These are phyloP conservation scores for Gallinago jamesoni DNA, from an alignment of 2,113 vertebrate species.

Conservation along the genomic window DNA sequence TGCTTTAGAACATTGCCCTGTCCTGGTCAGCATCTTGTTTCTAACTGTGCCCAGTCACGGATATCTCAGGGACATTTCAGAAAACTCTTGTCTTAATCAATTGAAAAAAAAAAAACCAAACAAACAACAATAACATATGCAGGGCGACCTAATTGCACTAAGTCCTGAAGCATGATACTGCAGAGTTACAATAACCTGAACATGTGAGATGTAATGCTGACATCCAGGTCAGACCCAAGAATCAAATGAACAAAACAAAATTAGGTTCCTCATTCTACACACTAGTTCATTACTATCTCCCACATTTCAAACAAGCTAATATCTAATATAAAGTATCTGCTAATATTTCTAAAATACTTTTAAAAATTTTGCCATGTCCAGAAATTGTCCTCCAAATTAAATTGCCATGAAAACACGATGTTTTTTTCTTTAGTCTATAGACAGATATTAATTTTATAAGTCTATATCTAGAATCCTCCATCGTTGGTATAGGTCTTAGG, in stretches of 20 bases:
- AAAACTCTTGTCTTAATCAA: neutral
- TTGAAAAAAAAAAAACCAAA: neutral
- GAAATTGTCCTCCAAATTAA: neutral
- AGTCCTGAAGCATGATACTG: neutral
- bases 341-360: neutral
- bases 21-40: neutral
- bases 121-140: neutral
- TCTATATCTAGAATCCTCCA: neutral
- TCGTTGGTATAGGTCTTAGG: neutral
- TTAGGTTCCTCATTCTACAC: neutral
- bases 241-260: neutral
- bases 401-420: neutral
- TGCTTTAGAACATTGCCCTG: neutral
- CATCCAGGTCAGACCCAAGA: neutral
- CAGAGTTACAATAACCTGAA: neutral
- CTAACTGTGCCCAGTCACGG: neutral
- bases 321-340: neutral
- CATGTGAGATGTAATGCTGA: neutral
- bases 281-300: neutral
- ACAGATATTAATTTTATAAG: neutral
- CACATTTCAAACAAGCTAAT: neutral
- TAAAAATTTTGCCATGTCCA: neutral
- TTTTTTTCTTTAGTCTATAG: neutral
- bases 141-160: neutral
- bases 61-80: neutral